A percentile compares a stretch with the other conserved stretches of the same genome.
Conservation (phyloP, 2,797 vertebrate species). For the Geotrypetes seraphini region DNA sequence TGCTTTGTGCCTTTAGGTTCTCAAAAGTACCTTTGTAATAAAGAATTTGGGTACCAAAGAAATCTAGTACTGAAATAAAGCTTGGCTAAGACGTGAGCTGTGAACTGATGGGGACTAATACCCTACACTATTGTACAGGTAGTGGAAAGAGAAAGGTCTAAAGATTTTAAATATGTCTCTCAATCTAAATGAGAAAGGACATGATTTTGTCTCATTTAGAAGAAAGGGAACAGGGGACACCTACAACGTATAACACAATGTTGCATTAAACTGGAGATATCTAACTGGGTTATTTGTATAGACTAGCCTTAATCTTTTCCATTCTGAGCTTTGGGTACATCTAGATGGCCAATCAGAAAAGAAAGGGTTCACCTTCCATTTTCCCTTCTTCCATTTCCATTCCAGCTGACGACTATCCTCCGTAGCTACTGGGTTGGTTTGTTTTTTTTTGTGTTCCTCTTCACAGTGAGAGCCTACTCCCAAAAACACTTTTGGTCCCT, state of each 20-base stretch:
- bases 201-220: conserved; percentile 45
- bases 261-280: conserved; percentile 70
- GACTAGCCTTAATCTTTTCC: conserved; percentile 47
- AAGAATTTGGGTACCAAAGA: too few species aligned
- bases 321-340: conserved; percentile 59
- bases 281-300: conserved; percentile 58
- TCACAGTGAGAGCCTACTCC: conserved; percentile 18
- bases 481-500: conserved; percentile 32
- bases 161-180: too few species aligned
- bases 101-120: too few species aligned
- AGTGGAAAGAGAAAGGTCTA: too few species aligned
- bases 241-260: conserved; percentile 51
- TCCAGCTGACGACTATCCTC: conserved; percentile 16
- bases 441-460: conserved; percentile 24
- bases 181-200: too few species aligned
- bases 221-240: conserved; percentile 50
- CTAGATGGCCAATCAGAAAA: conserved; percentile 54
- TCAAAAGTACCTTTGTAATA: too few species aligned
- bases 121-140: too few species aligned
- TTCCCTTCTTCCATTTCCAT: conserved; percentile 46
- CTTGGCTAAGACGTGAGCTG: too few species aligned
- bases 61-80: too few species aligned
- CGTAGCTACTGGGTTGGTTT: conserved; percentile 11
- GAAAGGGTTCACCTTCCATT: conserved; percentile 52
- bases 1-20: too few species aligned